These are phyloP conservation scores for Dreissena rostriformis DNA, from an alignment of 1,140 invertebrate species.

Conservation along the genomic window DNA sequence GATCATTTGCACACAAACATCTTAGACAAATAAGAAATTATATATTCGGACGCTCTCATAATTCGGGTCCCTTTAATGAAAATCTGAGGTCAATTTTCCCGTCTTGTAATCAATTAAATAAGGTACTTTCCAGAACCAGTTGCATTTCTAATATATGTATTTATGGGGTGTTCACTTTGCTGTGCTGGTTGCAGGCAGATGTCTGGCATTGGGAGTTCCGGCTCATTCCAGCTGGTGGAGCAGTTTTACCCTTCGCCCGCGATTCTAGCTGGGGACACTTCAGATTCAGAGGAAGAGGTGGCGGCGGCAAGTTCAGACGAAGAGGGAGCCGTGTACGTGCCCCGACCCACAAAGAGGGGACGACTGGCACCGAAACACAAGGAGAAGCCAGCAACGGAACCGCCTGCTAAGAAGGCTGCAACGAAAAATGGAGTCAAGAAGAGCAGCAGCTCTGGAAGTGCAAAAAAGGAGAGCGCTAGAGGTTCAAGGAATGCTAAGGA, in stretches of 20 bases:
- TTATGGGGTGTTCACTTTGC: no score
- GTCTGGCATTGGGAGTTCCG: conserved; percentile 71
- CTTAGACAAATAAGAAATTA: no score
- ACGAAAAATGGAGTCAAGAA: conserved; percentile 5
- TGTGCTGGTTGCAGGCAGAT: conserved; percentile 73
- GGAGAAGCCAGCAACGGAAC: not conserved
- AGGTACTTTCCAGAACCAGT: no score
- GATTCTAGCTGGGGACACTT: conserved; percentile 66
- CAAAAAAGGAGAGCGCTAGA: not conserved
- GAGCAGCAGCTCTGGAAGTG: not conserved
- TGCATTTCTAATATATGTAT: no score
- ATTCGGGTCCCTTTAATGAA: no score
- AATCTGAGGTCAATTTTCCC: no score
- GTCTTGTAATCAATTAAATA: no score
- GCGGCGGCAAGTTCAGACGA: conserved; percentile 54
- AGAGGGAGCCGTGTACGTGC: conserved; percentile 51
- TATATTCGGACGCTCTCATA: no score
- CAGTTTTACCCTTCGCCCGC: conserved; percentile 69
- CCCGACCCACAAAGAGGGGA: conserved; percentile 57
- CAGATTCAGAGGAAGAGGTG: conserved; percentile 54
- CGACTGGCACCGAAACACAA: conserved; percentile 12
- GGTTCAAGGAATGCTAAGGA: conserved; percentile 3
- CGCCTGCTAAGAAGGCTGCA: no score
- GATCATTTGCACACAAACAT: no score
- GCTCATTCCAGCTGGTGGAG: conserved; percentile 67